Percentiles rank a stretch among this genome's conserved stretches.
Evolutionary conservation across 2,888 invertebrate genomes (phyloP).

Genomic region (Polydesmus complanatus): DNA sequence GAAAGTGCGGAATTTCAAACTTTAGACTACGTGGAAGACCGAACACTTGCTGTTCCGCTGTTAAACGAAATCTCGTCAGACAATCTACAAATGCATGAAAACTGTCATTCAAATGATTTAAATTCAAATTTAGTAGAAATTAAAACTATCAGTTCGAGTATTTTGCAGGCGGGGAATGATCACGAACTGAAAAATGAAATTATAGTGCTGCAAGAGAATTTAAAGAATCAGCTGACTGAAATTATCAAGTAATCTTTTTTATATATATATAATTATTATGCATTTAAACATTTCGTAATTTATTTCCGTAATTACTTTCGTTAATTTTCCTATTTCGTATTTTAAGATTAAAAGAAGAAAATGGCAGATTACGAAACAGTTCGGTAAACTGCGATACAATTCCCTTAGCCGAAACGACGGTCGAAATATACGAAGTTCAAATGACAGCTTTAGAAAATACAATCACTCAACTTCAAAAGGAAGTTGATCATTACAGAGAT

Average conservation of each 20-base stretch:
- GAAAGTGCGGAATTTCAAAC: too few relatives aligned
- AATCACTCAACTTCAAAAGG: slow-evolving; percentile 16
- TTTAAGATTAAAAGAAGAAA: not conserved
- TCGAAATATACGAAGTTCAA: slow-evolving; percentile 19
- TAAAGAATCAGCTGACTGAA: not conserved
- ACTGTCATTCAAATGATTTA: too few relatives aligned
- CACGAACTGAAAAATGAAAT: not conserved
- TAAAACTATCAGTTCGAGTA: not conserved
- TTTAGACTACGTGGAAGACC: too few relatives aligned
- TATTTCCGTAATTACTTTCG: too few relatives aligned
- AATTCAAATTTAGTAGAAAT: too few relatives aligned
- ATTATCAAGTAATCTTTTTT: not conserved
- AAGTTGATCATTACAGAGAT: slow-evolving; percentile 11
- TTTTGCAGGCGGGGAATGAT: not conserved
- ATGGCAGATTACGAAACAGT: not conserved
- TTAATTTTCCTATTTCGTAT: too few relatives aligned
- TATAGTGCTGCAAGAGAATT: not conserved
- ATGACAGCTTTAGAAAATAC: slow-evolving; percentile 19
- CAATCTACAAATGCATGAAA: too few relatives aligned
- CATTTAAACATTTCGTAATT: too few relatives aligned
- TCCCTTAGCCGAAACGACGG: slow-evolving; percentile 7
- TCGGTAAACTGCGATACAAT: not conserved
- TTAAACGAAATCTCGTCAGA: too few relatives aligned
- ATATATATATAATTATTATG: not conserved
- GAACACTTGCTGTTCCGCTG: too few relatives aligned